Percentiles rank a stretch among this genome's conserved stretches.
Conservation (phyloP, 2,113 vertebrate species). For the Galeopterus variegatus region DNA sequence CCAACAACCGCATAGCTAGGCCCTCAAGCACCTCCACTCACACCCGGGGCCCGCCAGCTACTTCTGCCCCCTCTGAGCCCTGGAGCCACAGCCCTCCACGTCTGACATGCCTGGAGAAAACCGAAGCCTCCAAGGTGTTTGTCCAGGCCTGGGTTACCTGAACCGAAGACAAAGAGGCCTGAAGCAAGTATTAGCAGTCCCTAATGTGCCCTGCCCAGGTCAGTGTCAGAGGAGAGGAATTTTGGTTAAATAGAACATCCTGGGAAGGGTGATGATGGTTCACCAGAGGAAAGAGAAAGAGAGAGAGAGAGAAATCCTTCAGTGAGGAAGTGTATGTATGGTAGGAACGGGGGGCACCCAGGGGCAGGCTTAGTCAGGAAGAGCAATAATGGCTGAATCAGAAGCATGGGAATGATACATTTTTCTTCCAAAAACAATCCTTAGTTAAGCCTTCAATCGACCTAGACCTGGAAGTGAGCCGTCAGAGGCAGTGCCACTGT, state of each 20-base stretch:
- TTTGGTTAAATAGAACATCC: background rate
- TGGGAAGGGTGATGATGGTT: background rate
- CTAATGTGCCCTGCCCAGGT: background rate
- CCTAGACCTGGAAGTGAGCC: background rate
- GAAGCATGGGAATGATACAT: background rate
- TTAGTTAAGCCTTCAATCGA: background rate
- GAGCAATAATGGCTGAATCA: background rate
- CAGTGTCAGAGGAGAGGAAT: background rate
- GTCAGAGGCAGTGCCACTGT: background rate
- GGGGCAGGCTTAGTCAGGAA: background rate
- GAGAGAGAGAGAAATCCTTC: background rate
- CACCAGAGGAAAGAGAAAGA: background rate
- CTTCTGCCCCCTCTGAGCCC: background rate
- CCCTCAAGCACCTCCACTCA: background rate
- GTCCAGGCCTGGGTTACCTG: background rate
- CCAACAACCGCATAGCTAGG: rapidly evolving
- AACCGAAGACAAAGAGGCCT: background rate
- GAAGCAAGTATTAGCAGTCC: background rate
- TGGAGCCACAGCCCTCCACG: too few species aligned
- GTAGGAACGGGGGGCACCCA: background rate
- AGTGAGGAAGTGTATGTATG: background rate
- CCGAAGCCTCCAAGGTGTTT: background rate
- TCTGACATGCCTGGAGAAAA: background rate
- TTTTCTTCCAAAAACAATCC: conserved; percentile 11
- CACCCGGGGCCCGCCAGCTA: background rate